Conservation (phyloP, 2,888 invertebrate genomes). For the Macropis europaea region DNA sequence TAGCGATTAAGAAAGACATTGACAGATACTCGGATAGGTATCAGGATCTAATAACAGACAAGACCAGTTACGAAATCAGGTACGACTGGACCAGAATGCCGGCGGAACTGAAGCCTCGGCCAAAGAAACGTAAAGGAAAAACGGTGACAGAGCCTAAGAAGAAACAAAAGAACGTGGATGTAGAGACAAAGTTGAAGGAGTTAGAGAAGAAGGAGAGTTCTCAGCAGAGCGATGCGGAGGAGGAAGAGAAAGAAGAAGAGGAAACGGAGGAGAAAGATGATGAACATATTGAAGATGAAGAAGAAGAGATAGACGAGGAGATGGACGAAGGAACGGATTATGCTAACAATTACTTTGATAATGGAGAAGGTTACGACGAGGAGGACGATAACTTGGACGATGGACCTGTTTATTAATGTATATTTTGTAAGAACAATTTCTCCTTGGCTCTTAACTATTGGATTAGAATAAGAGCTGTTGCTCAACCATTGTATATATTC, state of each 20-base stretch:
- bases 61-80: slow-evolving; percentile 63
- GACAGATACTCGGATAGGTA: slow-evolving; percentile 76
- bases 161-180: slow-evolving; percentile 67
- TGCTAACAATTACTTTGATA: slow-evolving; percentile 92
- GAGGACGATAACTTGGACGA: slow-evolving; percentile 93
- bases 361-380: slow-evolving; percentile 92
- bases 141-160: slow-evolving; percentile 26
- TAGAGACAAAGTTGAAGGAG: slow-evolving; percentile 82
- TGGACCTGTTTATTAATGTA: slow-evolving; percentile 87
- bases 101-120: slow-evolving; percentile 66
- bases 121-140: slow-evolving; percentile 59
- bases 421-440: slow-evolving; percentile 25
- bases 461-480: slow-evolving; percentile 19
- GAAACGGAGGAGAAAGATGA: slow-evolving; percentile 82
- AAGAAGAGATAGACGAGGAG: slow-evolving; percentile 88
- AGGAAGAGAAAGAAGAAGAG: slow-evolving; percentile 80
- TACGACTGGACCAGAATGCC: slow-evolving; percentile 75
- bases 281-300: slow-evolving; percentile 82
- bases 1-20: slow-evolving; percentile 72
- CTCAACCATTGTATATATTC: slow-evolving; percentile 24
- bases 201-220: slow-evolving; percentile 84
- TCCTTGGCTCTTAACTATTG: neutral
- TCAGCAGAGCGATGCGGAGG: slow-evolving; percentile 77
- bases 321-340: slow-evolving; percentile 95
- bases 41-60: slow-evolving; percentile 66